phyloP scores from a whole-genome alignment of 2,113 vertebrate genomes.

The Leuciscus idus region DNA sequence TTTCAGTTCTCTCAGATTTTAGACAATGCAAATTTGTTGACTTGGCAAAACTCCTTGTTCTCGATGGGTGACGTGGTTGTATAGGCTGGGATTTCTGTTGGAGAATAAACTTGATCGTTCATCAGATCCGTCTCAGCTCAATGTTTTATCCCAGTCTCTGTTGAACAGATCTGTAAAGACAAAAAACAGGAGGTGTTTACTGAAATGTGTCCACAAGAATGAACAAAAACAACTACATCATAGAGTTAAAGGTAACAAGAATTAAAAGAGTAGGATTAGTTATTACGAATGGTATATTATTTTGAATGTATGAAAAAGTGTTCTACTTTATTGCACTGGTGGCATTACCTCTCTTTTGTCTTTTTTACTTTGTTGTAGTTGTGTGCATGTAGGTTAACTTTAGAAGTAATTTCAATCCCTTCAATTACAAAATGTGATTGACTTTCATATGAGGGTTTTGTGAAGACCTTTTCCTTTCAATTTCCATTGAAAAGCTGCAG shows the following conservation, averaged over 20 bases:
- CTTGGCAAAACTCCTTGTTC: neutral
- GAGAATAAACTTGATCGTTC: slow-evolving; percentile 61
- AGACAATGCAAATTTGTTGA: slow-evolving; percentile 1
- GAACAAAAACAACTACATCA: neutral
- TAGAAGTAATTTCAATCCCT: neutral
- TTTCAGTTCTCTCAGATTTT: neutral
- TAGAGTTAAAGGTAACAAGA: slow-evolving; percentile 8
- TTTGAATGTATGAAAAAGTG: neutral
- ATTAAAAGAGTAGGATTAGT: neutral
- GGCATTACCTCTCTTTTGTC: neutral
- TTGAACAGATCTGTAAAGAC: slow-evolving; percentile 62
- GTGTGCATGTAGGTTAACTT: neutral
- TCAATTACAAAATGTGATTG: neutral
- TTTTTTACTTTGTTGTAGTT: neutral
- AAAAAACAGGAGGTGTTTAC: slow-evolving; percentile 51
- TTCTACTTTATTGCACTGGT: neutral
- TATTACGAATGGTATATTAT: neutral
- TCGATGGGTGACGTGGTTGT: neutral
- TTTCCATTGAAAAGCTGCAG: neutral
- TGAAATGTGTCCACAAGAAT: slow-evolving; percentile 19
- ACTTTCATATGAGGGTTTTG: neutral
- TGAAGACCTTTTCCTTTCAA: neutral
- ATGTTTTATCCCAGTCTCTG: slow-evolving; percentile 55
- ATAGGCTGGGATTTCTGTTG: slow-evolving; percentile 43
- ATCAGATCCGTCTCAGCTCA: slow-evolving; percentile 42